Percentiles rank a stretch among this genome's conserved stretches.
phyloP scores from a whole-genome alignment of 1,140 invertebrate species.

The Cydia pomonella region DNA sequence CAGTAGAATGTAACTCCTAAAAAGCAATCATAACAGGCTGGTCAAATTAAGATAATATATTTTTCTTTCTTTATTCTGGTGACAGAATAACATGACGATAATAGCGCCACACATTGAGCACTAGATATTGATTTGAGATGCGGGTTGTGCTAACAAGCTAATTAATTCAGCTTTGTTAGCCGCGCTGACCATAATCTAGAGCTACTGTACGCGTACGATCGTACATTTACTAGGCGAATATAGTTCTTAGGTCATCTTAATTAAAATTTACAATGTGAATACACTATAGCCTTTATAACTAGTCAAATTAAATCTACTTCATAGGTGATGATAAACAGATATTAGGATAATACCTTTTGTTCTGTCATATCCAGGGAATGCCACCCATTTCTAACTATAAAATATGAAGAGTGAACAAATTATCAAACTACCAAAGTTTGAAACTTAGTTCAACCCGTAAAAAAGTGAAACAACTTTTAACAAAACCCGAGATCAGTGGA shows the following conservation, averaged over 20 bases:
- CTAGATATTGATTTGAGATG: conserved; percentile 1
- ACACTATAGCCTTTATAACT: background rate
- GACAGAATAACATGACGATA: too few relatives aligned
- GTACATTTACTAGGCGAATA: background rate
- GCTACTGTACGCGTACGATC: background rate
- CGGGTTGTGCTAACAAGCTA: background rate
- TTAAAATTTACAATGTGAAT: background rate
- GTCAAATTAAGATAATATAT: too few relatives aligned
- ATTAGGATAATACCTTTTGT: background rate
- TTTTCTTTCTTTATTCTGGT: too few relatives aligned
- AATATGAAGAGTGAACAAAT: background rate
- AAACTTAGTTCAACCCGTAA: background rate
- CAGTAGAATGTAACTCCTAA: too few relatives aligned
- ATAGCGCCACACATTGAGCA: background rate
- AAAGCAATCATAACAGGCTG: too few relatives aligned
- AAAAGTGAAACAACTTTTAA: conserved; percentile 15
- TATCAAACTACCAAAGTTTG: background rate
- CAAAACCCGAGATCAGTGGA: background rate
- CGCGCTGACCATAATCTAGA: background rate
- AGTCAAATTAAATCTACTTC: too few relatives aligned
- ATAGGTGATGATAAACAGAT: too few relatives aligned
- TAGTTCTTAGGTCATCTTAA: background rate
- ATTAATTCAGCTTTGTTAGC: conserved; percentile 7
- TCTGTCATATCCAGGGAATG: background rate
- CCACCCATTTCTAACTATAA: background rate